Evolutionary conservation across 2,888 invertebrate species (phyloP).

Genomic region (Chrysolina oricalcia): DNA sequence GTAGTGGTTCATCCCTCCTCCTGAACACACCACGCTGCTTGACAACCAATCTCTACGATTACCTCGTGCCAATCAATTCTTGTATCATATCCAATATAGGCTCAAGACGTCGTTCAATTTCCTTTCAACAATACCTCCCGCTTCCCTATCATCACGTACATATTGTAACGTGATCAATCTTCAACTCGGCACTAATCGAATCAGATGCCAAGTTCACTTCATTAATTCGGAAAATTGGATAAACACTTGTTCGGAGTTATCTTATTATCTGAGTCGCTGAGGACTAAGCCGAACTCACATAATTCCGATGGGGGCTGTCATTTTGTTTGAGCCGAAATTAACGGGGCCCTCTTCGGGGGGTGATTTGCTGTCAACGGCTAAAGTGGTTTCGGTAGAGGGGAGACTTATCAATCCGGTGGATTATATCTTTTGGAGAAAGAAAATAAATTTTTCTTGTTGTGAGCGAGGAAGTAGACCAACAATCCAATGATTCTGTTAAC

Average conservation of each 20-base stretch:
- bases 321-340: constrained; percentile 16
- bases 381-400: not conserved
- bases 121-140: constrained; percentile 1
- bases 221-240: constrained; percentile 52
- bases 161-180: constrained; percentile 44
- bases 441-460: too few relatives aligned
- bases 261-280: constrained; percentile 38
- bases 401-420: not conserved
- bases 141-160: constrained; percentile 31
- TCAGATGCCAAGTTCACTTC: constrained; percentile 46
- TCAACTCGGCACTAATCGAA: constrained; percentile 42
- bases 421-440: too few relatives aligned
- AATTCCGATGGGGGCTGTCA: constrained; percentile 24
- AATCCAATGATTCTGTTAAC: too few relatives aligned
- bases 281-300: constrained; percentile 8
- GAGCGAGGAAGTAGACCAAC: too few relatives aligned
- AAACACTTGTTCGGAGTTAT: constrained; percentile 46
- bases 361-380: not conserved
- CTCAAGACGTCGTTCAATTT: constrained; percentile 7
- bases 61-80: constrained; percentile 6
- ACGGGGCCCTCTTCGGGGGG: not conserved
- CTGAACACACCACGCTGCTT: not conserved
- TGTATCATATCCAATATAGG: constrained; percentile 7
- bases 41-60: not conserved
- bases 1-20: too few relatives aligned